Base-by-base conservation (phyloP, 2,113 vertebrate genomes). In the rabbit (Oryctolagus cuniculus) region DNA sequence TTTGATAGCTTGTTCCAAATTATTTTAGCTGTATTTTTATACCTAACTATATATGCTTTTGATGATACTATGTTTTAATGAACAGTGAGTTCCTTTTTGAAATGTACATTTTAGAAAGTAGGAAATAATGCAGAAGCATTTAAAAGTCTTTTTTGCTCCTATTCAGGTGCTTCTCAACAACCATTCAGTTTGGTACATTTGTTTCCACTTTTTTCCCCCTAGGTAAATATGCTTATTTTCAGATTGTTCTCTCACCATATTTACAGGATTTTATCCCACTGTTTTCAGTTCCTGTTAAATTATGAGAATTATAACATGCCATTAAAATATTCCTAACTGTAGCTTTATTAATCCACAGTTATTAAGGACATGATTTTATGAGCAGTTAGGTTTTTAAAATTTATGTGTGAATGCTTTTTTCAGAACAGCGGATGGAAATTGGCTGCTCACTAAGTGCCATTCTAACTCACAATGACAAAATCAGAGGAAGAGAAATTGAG, bases 81-180 rank as follows among this genome's bases (percentile, higher is more conserved):
- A 84, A 69, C 1, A 90, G 44, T 19, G 77, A 85, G n/a, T 69
- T 77, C 44, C 6, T 79, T 93, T 66, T 63, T 75, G n/a, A 85
- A 94, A 88, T 70, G 70, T 87, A 38, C 19, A 74, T 75, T 93
- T 84, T 73, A 77, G 10, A 89, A 94, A 87, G 74, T n/a, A 81
- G 69, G 11, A 86, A 82, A 61, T 77, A 91, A 73, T 82, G 27
- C 34, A 72, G 22, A 93, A 82, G 72, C 66, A 69, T 36, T 90
- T 79, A 63, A 81, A 87, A 87, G 66, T 55, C 38, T 83, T 9
- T 9, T 77, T 51, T 87, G 31, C 27, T 93, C 75, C 10, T 75
- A 79, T 9, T 66, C 69, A 69, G 31, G 72, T 2, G 55, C 31
- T 83, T 81, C 16, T 63, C 66, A 91, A 85, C 29, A 83, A 55